Conservation (phyloP, 1,140 invertebrate species). For the Drosophila truncata region DNA sequence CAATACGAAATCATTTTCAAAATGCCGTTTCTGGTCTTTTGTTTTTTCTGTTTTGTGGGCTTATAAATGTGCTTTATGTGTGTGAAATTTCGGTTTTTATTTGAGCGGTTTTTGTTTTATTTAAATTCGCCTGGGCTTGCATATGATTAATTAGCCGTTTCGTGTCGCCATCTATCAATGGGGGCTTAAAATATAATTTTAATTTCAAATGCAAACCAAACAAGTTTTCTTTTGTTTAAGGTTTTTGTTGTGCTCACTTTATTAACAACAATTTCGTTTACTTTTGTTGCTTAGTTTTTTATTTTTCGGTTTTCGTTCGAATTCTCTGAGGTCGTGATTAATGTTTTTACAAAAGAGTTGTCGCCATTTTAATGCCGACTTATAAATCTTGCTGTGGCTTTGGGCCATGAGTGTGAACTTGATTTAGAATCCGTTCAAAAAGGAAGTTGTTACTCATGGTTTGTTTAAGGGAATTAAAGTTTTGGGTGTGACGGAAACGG, state of each 20-base stretch:
- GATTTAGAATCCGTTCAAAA: constrained; percentile 46
- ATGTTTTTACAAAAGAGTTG: constrained; percentile 77
- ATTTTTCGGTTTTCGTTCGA: constrained; percentile 30
- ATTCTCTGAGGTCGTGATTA: constrained; percentile 55
- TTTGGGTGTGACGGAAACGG: background rate
- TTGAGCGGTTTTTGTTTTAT: constrained; percentile 28
- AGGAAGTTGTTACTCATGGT: constrained; percentile 35
- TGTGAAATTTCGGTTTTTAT: constrained; percentile 50
- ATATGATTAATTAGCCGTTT: constrained; percentile 79
- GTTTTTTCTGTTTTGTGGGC: constrained; percentile 12
- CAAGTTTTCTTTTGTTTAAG: constrained; percentile 59
- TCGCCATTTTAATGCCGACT: constrained; percentile 64
- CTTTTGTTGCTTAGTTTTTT: constrained; percentile 39
- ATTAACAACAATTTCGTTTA: constrained; percentile 63
- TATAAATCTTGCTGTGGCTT: constrained; percentile 63
- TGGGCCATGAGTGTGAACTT: constrained; percentile 63
- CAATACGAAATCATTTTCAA: constrained; percentile 26
- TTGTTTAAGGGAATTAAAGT: background rate
- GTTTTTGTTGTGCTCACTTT: constrained; percentile 41
- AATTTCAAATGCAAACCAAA: constrained; percentile 71
- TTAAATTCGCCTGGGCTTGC: constrained; percentile 55
- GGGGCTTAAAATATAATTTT: constrained; percentile 59
- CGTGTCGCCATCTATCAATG: constrained; percentile 73
- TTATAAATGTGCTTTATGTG: constrained; percentile 26
- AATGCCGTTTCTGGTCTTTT: constrained; percentile 51